A percentile compares a stretch with the other conserved stretches of the same genome.
These are phyloP conservation scores for Pterocles orientalis DNA, from an alignment of 2,113 vertebrate species.

Conservation along the genomic window DNA sequence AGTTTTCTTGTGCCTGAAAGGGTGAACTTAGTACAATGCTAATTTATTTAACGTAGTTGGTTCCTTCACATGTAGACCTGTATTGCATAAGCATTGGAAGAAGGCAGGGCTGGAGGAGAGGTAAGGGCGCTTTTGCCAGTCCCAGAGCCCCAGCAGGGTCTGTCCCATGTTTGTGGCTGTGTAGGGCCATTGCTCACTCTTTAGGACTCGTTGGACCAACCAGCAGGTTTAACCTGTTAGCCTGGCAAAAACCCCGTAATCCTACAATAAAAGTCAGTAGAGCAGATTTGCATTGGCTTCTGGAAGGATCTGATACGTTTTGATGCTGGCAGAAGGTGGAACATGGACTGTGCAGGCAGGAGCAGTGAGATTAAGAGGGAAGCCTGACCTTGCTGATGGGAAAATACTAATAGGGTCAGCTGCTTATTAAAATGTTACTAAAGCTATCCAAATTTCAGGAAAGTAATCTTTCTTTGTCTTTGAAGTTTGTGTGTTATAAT, in stretches of 20 bases:
- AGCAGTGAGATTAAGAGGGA: neutral
- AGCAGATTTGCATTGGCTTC: neutral
- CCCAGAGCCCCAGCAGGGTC: neutral
- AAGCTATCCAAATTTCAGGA: neutral
- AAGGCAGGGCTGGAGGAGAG: neutral
- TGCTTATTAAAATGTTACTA: neutral
- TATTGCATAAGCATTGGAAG: neutral
- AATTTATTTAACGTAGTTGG: neutral
- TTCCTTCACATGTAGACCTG: neutral
- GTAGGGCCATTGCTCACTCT: accelerated
- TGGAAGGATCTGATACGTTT: neutral
- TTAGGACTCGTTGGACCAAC: accelerated
- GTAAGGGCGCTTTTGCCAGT: neutral
- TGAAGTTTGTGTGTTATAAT: neutral
- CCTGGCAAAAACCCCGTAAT: neutral
- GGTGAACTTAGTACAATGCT: neutral
- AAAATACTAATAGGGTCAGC: neutral
- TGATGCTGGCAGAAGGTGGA: neutral
- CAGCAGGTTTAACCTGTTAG: neutral
- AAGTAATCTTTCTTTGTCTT: accelerated
- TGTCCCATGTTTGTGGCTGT: neutral
- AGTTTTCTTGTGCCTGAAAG: neutral
- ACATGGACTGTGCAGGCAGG: neutral
- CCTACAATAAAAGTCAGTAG: neutral
- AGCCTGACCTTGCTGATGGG: neutral